Percentiles rank a stretch among this genome's conserved stretches.
phyloP scores from a whole-genome alignment of 1,140 invertebrate species.

The Popillia japonica region DNA sequence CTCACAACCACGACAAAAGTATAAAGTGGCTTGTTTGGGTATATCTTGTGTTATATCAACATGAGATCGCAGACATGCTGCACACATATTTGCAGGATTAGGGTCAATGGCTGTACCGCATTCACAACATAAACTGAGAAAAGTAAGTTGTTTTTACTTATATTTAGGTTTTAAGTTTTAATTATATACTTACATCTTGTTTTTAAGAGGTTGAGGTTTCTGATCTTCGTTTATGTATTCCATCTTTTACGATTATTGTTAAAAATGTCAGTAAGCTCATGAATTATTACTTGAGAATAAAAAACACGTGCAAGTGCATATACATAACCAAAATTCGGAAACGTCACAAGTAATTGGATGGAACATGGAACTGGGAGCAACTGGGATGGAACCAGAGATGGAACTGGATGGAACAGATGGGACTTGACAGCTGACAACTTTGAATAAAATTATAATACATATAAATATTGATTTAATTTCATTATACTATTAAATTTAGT shows the following conservation, averaged over 20 bases:
- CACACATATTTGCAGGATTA: conserved; percentile 98
- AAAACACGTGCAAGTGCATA: no score
- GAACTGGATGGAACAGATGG: no score
- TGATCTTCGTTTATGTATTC: conserved; percentile 31
- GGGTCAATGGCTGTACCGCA: conserved; percentile 86
- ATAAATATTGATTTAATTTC: no score
- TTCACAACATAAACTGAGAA: conserved; percentile 78
- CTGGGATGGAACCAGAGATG: no score
- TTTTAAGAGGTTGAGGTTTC: not conserved
- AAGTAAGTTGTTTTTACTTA: conserved; percentile 33
- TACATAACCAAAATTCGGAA: no score
- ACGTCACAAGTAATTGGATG: no score
- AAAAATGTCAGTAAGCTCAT: no score
- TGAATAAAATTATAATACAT: no score
- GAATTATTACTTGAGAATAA: no score
- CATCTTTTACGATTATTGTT: conserved; percentile 6
- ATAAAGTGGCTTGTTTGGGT: conserved; percentile 89
- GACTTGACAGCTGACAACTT: no score
- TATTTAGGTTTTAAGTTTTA: not conserved
- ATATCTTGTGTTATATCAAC: conserved; percentile 97
- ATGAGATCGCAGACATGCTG: conserved; percentile 86
- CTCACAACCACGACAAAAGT: conserved; percentile 93
- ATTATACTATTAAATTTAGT: no score
- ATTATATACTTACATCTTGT: conserved; percentile 41
- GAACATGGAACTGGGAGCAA: no score